phyloP scores from a whole-genome alignment of 2,797 vertebrate species.

The Harpagifer antarcticus region DNA sequence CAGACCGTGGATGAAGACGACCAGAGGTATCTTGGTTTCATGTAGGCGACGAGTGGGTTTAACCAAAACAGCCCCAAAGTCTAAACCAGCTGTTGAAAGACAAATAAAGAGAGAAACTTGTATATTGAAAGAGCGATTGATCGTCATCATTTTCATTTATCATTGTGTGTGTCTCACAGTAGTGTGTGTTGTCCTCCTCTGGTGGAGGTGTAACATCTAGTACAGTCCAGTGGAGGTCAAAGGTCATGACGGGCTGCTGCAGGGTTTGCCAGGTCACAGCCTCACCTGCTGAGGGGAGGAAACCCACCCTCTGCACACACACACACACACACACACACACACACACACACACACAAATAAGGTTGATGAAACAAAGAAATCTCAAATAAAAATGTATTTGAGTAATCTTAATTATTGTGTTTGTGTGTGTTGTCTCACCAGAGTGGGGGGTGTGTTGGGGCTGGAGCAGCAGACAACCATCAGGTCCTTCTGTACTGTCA shows the following conservation, averaged over 20 bases:
- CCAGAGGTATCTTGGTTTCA: constrained; percentile 76
- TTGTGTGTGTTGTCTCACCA: constrained; percentile 76
- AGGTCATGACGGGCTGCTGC: constrained; percentile 70
- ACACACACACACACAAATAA: constrained; percentile 26
- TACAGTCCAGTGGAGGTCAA: constrained; percentile 83
- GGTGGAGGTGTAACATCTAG: constrained; percentile 77
- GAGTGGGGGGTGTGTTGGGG: constrained; percentile 81
- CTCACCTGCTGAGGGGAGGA: constrained; percentile 74
- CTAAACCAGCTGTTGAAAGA: constrained; percentile 75
- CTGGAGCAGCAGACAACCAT: constrained; percentile 88
- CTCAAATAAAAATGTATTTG: too few species aligned
- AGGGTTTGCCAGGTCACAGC: constrained; percentile 79
- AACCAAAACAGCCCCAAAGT: constrained; percentile 87
- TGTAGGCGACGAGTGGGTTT: constrained; percentile 51
- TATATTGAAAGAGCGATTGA: neutral
- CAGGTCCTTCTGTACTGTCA: constrained; percentile 86
- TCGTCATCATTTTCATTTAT: neutral
- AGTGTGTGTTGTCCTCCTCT: constrained; percentile 75
- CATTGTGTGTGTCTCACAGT: constrained; percentile 71
- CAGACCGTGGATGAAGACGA: constrained; percentile 89
- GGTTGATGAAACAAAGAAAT: neutral
- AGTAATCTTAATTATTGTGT: neutral
- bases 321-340: constrained; percentile 14
- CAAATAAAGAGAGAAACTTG: neutral
- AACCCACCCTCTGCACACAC: constrained; percentile 79